These are phyloP conservation scores for Peucedramus taeniatus DNA, from an alignment of 2,113 vertebrate species.

Conservation along the genomic window DNA sequence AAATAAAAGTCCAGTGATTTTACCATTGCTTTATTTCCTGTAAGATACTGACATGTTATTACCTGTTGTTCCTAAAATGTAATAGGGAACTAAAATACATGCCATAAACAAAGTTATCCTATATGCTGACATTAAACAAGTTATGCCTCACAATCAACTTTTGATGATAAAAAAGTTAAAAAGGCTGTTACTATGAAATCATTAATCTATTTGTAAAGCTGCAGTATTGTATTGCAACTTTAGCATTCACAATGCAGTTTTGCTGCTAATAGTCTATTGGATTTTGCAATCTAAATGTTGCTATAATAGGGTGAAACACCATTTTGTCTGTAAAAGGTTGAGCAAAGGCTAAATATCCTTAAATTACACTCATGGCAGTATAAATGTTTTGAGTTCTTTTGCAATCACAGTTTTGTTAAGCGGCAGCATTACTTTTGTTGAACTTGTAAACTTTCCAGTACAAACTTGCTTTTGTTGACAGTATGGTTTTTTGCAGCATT, in stretches of 20 bases:
- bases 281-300: not conserved
- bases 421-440: slow-evolving; percentile 33
- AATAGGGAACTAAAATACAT: rapidly evolving
- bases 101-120: not conserved
- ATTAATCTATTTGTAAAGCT: not conserved
- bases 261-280: not conserved
- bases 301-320: not conserved
- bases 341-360: slow-evolving; percentile 21
- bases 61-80: not conserved
- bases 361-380: not conserved
- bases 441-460: slow-evolving; percentile 53
- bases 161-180: not conserved
- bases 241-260: not conserved
- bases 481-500: not conserved
- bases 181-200: not conserved
- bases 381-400: slow-evolving; percentile 56
- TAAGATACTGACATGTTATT: not conserved
- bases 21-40: not conserved
- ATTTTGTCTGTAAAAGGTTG: not conserved
- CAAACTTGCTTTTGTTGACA: slow-evolving; percentile 49
- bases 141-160: not conserved
- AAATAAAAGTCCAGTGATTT: not conserved
- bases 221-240: not conserved
- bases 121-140: not conserved
- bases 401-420: slow-evolving; percentile 50